Base-by-base conservation (phyloP, 2,113 vertebrate genomes). In the Ciconia boyciana region DNA sequence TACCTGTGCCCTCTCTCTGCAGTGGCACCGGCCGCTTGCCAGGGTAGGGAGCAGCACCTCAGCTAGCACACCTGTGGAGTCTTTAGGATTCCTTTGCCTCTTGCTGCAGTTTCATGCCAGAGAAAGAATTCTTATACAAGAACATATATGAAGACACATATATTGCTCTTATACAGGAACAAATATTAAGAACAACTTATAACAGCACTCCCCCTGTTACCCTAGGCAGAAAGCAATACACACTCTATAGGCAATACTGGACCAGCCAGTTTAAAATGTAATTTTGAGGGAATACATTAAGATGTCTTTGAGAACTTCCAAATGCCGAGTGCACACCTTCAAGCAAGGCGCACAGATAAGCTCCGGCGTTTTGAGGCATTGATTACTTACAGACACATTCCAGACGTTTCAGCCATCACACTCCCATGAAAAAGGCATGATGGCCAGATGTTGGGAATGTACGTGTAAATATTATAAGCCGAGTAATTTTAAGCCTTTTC, bases 371-470 rank as follows among this genome's bases (percentile, higher is more conserved):
- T 19, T 51, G 76, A 94, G 78, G 26, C 58, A 87, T 55, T 94
- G 76, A 72, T 95, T 95, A 83, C 88, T 96, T 83, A 86, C 29
- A 71, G 94, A 77, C 62, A 43, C 94, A 95, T 96, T 91, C 91
- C 90, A 96, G 93, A 72, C 4, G 1, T 94, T 96, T 94, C 51
- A 74, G 72, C 52, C 61, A 51, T 75, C 88, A 65, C 34, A 34
- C 31, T 54, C 34, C 55, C 60, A 52, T 87, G 68, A 83, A 66
- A 78, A 70, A 94, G 61, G 68, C 26, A 65, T 5, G 72, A 87
- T 89, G 71, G 71, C 66, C 96, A 93, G 94, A 80, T 46, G 72
- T 62, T 94, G 93, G 86, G 91, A 97, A 96, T 87, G 94, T 90
- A 96, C 83, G 66, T 88, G 82, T 77, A 95, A 88, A 90, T 97